Base-by-base conservation (phyloP, 2,888 invertebrate genomes). In the Caenorhabditis becei region DNA sequence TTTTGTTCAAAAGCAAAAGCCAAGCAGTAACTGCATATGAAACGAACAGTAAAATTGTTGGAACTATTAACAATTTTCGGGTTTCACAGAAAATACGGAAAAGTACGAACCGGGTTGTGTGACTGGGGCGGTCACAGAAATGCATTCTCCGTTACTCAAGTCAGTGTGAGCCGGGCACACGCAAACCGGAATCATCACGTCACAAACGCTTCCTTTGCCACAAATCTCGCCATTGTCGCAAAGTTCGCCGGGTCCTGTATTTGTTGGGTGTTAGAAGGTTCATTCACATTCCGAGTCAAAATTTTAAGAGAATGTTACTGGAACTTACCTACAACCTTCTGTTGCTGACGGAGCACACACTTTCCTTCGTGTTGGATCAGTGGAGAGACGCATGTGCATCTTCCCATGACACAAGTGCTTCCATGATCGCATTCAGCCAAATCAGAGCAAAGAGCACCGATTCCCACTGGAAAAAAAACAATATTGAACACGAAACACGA, bases 131-230 rank as follows among this genome's bases (percentile, higher is more conserved):
- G 75, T 61, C 67, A 86, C 74, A 49, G 77, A 61, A 59, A 86
- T 77, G 63, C 89, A 89, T 71, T 83, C 84, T 44, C 88, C 89
- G 62, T 86, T 84, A 59, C 72, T 75, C 47, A 91, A 81, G 58
- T 89, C 89, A 51, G 89, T 91, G 58, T 88, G 85, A 53, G 87
- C 72, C 5, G 89, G 89, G 63, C 90, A 90, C 41, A 91, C 88
- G 77, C 91, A 91, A 47, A 91, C 87, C 3, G 89, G 90, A 65
- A 89, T 89, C 62, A 87, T 75, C 26, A 80, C 63, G 72, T 89
- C 88, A 77, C 91, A 91, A 58, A 89, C 78, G 20, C 89, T 87
- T 24, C 91, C 91, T 69, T 80, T 83, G 51, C 65, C 71, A 77
- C 90, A 90, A 35, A 86, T 80, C 62, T 90, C 88, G 20, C 90